Conservation (phyloP, 2,113 vertebrate genomes). For the Cyphotilapia sp. region DNA sequence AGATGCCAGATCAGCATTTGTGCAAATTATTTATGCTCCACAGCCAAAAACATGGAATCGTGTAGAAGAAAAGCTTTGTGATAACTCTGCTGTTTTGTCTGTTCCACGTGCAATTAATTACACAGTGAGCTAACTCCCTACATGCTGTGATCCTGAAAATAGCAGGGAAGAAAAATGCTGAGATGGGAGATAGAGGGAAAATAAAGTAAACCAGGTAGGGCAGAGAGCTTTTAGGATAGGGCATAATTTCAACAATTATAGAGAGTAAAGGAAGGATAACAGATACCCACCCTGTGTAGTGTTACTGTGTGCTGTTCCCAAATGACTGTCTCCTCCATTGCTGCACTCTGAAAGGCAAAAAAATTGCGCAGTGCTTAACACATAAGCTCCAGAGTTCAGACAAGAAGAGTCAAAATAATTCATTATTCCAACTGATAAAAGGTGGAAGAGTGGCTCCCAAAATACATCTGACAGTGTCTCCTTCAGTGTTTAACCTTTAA, state of each 20-base stretch:
- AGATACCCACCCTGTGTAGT: constrained; percentile 91
- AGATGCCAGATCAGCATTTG: not conserved
- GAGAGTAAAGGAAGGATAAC: constrained; percentile 12
- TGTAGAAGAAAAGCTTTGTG: not conserved
- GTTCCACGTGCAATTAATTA: not conserved
- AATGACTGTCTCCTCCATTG: constrained; percentile 99
- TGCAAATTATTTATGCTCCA: not conserved
- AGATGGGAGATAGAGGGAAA: not conserved
- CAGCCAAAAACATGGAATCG: not conserved
- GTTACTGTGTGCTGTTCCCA: constrained; percentile 99
- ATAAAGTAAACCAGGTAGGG: not conserved
- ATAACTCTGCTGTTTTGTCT: not conserved
- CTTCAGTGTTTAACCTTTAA: not conserved
- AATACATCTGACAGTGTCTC: not conserved
- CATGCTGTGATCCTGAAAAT: not conserved
- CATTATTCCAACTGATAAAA: not conserved
- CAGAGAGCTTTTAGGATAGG: not conserved
- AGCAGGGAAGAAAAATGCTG: not conserved
- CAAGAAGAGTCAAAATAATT: not conserved
- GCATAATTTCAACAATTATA: not conserved
- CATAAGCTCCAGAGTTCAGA: not conserved
- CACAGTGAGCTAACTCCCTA: not conserved
- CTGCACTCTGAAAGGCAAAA: constrained; percentile 79
- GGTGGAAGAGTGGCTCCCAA: not conserved
- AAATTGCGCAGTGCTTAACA: not conserved